Conservation (phyloP, 53 echinoderm and acorn worm genomes). For the Pentamera pediparva region DNA sequence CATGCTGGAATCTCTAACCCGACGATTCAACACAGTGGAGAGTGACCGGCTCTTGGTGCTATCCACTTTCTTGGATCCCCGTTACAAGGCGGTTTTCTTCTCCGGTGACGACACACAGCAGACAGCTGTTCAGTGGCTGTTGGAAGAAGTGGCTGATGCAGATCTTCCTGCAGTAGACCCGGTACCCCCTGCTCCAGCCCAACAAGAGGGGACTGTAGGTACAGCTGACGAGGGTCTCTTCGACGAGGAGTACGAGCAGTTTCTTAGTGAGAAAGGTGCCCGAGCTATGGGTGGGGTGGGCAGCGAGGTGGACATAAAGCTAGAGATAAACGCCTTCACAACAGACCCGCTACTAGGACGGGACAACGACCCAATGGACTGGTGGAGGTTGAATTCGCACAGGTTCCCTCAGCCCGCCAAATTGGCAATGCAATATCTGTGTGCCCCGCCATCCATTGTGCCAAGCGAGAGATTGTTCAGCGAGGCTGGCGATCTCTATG, state of each 20-base stretch:
- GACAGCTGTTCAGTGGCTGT: background rate
- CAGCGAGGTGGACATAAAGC: background rate
- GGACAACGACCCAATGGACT: background rate
- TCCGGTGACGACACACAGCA: background rate
- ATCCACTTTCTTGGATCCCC: background rate
- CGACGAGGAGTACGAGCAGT: background rate
- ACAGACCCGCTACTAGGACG: background rate
- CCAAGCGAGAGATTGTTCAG: conserved; percentile 17
- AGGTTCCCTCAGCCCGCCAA: background rate
- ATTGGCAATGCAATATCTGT: conserved; percentile 1
- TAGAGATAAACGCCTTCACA: background rate
- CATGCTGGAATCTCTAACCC: background rate
- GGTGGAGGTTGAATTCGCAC: background rate
- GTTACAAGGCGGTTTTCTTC: conserved; percentile 1
- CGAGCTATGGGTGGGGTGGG: background rate
- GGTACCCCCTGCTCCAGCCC: background rate
- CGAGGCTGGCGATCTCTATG: conserved; percentile 16
- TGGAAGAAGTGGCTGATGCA: background rate
- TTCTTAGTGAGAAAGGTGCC: background rate
- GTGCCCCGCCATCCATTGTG: conserved; percentile 19
- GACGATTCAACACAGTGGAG: background rate
- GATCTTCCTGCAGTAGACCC: background rate
- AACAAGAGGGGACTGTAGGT: background rate
- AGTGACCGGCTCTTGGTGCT: background rate
- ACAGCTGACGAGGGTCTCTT: too few species aligned